These are phyloP conservation scores for Tipula unca DNA, from an alignment of 2,888 invertebrate species.

Conservation along the genomic window DNA sequence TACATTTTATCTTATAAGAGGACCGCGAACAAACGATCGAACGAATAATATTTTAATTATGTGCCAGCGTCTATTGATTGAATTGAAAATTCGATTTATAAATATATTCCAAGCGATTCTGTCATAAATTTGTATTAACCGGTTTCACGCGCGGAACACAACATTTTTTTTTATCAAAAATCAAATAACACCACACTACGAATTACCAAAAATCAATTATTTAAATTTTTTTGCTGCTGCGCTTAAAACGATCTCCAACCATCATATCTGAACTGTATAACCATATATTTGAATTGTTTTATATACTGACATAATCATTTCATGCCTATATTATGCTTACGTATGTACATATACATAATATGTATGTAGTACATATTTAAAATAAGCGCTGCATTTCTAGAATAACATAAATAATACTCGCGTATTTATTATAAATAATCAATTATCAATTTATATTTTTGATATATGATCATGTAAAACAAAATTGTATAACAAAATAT, in stretches of 20 bases:
- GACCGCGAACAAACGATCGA: neutral
- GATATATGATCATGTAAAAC: neutral
- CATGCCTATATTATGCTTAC: no score
- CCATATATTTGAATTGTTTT: neutral
- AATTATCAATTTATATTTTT: neutral
- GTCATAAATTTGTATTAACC: neutral
- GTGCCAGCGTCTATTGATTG: constrained; percentile 8
- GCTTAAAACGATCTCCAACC: neutral
- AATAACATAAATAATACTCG: neutral
- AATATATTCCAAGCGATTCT: neutral
- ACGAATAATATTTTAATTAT: neutral
- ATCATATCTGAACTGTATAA: neutral
- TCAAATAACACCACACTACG: neutral
- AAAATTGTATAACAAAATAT: neutral
- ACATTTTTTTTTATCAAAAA: neutral
- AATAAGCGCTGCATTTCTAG: neutral
- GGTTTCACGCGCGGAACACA: neutral
- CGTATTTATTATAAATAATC: neutral
- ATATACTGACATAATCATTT: neutral
- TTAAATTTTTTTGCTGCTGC: neutral
- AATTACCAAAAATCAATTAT: neutral
- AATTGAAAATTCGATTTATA: neutral
- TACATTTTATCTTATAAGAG: neutral
- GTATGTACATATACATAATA: no score
- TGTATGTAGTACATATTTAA: neutral